Evolutionary conservation across 2,113 vertebrate genomes (phyloP).

Genomic region (Eolophus roseicapilla): DNA sequence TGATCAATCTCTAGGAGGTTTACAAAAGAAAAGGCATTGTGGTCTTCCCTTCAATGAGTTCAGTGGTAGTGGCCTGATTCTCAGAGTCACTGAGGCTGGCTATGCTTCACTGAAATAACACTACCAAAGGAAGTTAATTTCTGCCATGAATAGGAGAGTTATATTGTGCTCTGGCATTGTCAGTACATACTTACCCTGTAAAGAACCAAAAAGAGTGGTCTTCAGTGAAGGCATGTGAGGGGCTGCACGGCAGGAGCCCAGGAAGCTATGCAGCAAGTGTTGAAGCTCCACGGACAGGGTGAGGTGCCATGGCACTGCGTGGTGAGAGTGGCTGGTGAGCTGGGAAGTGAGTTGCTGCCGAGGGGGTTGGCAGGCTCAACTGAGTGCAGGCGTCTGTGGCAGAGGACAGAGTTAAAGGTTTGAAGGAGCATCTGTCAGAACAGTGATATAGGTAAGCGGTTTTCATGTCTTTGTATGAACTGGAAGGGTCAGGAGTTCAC

Average conservation of each 20-base stretch:
- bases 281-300: background rate
- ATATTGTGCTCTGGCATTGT: background rate
- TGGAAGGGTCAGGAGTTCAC: background rate
- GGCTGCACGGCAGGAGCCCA: rapidly evolving
- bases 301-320: background rate
- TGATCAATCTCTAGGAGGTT: background rate
- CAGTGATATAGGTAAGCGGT: background rate
- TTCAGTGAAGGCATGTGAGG: background rate
- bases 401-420: background rate
- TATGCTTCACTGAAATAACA: background rate
- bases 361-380: background rate
- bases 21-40: background rate
- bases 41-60: background rate
- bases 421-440: background rate
- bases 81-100: background rate
- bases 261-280: background rate
- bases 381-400: rapidly evolving
- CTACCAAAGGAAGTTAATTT: background rate
- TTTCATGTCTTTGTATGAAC: background rate
- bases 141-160: background rate
- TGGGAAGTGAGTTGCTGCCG: background rate
- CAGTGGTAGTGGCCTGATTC: background rate
- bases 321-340: background rate
- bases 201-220: background rate
- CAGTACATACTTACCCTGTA: background rate